Base-by-base conservation (phyloP, 2,797 vertebrate genomes). In the Fringilla coelebs region DNA sequence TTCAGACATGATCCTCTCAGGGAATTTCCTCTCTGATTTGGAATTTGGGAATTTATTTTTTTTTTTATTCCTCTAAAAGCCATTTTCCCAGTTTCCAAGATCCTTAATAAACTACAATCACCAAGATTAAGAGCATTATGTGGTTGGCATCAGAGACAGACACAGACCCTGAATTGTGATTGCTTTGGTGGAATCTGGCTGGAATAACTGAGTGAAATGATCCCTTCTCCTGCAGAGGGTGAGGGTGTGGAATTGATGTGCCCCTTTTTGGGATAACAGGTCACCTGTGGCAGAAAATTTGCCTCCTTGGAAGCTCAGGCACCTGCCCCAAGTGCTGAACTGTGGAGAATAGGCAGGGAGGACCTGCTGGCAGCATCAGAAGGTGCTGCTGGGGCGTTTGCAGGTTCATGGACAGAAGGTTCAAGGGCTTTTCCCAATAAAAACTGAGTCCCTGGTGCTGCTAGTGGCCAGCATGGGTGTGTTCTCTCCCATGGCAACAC, bases 11-110 rank as follows among this genome's bases (percentile, higher is more conserved):
- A 96, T 96, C 97, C 96, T 96, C 95, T 91, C 93, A 94, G 97
- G 97, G 97, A 97, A 96, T 97, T 97, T 98, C 96, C 96, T 98
- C 96, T 88, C 89, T 91, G 90, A 87, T 93, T 72, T 36, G 46
- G 73, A 92, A 61, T 88, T 81, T 73, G 55, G 73, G 81, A 25
- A 9, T 14, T 65, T 41, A 38, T 43, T 32, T 3, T 65, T 66
- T 17, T 65, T 77, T 58, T 79, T 34, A 48, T 89, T 96, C 78
- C 85, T 94, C 85, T 91, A 54, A 92, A 97, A 96, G 40, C 75
- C 86, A 67, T 78, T 94, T 94, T 95, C 85, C 94, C 87, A 77
- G 92, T 96, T 97, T 97, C 94, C 96, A 97, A 96, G 92, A 96
- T 96, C 84, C 65, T 73, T 85, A 84, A 90, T 83, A 89, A 97